These are phyloP conservation scores for Agrilus biguttatus DNA, from an alignment of 2,888 invertebrate species.

Conservation along the genomic window DNA sequence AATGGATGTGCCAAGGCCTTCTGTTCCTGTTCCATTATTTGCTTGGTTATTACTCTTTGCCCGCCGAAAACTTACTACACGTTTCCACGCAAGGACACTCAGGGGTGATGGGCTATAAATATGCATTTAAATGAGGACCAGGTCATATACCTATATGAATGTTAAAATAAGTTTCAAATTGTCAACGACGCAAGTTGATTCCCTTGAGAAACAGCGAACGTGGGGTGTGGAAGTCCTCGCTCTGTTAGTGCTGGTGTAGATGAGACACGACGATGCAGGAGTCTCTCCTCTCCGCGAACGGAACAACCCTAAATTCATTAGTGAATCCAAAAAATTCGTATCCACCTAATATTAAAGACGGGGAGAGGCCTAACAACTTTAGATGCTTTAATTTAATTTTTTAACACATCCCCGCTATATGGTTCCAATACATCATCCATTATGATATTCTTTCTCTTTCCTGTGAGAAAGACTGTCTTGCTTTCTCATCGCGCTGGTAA, in stretches of 20 bases:
- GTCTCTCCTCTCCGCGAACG: constrained; percentile 24
- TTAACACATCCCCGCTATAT: too few species aligned
- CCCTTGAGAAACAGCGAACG: constrained; percentile 23
- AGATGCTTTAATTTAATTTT: too few species aligned
- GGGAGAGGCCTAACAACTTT: too few species aligned
- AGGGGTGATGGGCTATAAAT: constrained; percentile 28
- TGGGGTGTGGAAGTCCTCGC: constrained; percentile 12
- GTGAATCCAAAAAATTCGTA: constrained; percentile 26
- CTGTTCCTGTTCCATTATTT: too few species aligned
- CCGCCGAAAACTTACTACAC: neutral
- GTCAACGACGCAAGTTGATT: constrained; percentile 35
- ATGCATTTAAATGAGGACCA: constrained; percentile 34
- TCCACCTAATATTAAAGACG: constrained; percentile 8
- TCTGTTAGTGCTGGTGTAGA: constrained; percentile 9
- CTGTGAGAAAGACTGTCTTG: too few species aligned
- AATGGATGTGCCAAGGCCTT: too few species aligned
- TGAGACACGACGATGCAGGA: constrained; percentile 22
- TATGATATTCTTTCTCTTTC: too few species aligned
- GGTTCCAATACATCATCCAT: too few species aligned
- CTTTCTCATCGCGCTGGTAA: too few species aligned
- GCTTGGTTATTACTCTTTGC: too few species aligned
- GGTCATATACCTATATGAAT: constrained; percentile 34
- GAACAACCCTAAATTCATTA: constrained; percentile 28
- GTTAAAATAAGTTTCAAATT: constrained; percentile 41
- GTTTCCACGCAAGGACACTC: constrained; percentile 7